Conservation (phyloP, 2,113 vertebrate genomes). For the Tenebrosternarchus preto region DNA sequence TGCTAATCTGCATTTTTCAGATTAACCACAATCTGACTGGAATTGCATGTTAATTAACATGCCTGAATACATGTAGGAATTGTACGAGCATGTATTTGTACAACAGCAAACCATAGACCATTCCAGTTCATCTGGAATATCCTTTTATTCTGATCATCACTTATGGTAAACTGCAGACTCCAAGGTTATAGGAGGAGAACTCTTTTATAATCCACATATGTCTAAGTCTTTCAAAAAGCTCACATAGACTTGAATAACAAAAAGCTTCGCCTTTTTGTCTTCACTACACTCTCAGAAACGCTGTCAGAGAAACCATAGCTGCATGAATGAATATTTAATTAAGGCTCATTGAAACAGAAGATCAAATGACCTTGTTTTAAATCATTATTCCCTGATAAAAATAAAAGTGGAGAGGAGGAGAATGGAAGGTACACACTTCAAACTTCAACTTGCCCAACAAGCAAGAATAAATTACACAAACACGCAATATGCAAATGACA, state of each 20-base stretch:
- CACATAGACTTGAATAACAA: conserved; percentile 68
- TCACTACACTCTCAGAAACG: conserved; percentile 70
- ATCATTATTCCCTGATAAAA: conserved; percentile 77
- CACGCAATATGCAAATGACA: conserved; percentile 59
- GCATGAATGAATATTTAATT: conserved; percentile 82
- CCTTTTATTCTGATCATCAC: not conserved
- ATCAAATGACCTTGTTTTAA: conserved; percentile 81
- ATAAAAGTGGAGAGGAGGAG: conserved; percentile 67
- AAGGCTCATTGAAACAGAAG: conserved; percentile 78
- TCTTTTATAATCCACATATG: conserved; percentile 68
- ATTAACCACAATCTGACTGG: not conserved
- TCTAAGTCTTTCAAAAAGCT: conserved; percentile 66
- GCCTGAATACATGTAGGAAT: too few relatives aligned
- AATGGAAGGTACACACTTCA: conserved; percentile 68
- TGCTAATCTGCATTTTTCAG: not conserved
- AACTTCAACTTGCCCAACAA: conserved; percentile 66
- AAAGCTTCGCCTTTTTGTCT: conserved; percentile 76
- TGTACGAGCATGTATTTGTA: too few relatives aligned
- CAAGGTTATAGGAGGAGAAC: conserved; percentile 49
- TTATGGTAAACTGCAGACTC: conserved; percentile 20
- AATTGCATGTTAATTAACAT: too few relatives aligned
- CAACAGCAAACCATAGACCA: too few relatives aligned
- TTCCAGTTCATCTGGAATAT: too few relatives aligned
- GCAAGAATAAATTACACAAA: conserved; percentile 68
- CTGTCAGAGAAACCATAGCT: conserved; percentile 71